A percentile compares a stretch with the other conserved stretches of the same genome.
Conservation (phyloP, 2,888 invertebrate species). For the Alentia gelatinosa region DNA sequence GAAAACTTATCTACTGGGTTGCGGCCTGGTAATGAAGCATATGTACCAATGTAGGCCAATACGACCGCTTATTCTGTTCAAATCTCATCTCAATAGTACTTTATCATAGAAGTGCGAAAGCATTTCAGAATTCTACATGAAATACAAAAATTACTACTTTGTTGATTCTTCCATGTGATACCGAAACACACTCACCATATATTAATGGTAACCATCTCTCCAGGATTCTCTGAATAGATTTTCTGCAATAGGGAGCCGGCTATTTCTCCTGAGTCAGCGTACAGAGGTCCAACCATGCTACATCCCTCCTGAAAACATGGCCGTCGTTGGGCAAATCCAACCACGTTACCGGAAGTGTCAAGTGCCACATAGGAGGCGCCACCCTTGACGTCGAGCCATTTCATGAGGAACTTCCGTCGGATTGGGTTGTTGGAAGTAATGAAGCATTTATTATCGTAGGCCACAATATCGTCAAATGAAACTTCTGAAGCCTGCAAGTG, state of each 20-base stretch:
- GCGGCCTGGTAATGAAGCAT: too few relatives aligned
- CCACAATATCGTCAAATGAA: constrained; percentile 55
- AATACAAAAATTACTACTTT: too few relatives aligned
- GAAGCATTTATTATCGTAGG: constrained; percentile 59
- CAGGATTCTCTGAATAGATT: constrained; percentile 38
- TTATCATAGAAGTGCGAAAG: too few relatives aligned
- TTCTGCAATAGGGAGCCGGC: constrained; percentile 48
- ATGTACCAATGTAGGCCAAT: too few relatives aligned
- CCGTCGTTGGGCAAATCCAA: constrained; percentile 46
- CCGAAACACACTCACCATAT: constrained; percentile 57
- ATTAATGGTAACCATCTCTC: constrained; percentile 37
- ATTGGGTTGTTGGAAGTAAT: constrained; percentile 44
- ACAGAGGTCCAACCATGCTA: constrained; percentile 56
- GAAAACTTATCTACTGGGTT: too few relatives aligned
- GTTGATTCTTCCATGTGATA: too few relatives aligned
- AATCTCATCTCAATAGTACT: too few relatives aligned
- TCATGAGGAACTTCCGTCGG: constrained; percentile 53
- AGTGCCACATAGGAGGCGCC: constrained; percentile 54
- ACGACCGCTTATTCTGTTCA: too few relatives aligned
- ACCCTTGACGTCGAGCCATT: constrained; percentile 49
- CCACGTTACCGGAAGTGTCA: constrained; percentile 20
- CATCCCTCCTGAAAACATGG: constrained; percentile 50
- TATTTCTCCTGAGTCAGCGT: constrained; percentile 50
- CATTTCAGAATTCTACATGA: too few relatives aligned
- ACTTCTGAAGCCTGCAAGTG: constrained; percentile 50